Evolutionary conservation across 2,888 invertebrate genomes (phyloP), one percentile per base, ranked within the genome.

Genomic region (Notodromas monacha): DNA sequence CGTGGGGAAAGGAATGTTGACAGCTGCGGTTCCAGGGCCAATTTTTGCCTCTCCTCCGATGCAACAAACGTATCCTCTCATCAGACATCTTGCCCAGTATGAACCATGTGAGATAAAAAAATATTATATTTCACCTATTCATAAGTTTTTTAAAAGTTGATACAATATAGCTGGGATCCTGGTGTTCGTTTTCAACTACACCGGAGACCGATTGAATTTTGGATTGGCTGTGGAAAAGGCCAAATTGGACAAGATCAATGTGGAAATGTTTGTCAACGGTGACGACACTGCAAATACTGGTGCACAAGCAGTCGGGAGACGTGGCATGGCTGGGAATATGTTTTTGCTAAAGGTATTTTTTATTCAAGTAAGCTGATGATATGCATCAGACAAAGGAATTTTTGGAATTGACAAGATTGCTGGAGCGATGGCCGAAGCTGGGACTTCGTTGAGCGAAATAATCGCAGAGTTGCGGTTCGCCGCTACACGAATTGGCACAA

Each of bases 31-130:
- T 2, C 50, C 63, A 10, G 74, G 74, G 0, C 58, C 63, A 0
- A 58, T 74, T 26, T 74, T 69, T 45, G 61, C 73, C 0, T 67
- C 72, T 1, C 74, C 74, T 1, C 66, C 72, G 0, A 58, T 68
- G 0, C 53, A 55, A 2, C 55, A 61, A 36, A 62, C 73, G 10
- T 47, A 63, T 2, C 58, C 63, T 16, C 65, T 62, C 1, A 58
- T 73, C 26, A 46, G 57, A 16, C 57, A 61, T 26, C 50, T 65
- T 10, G 54, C 57, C 13, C 51, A 53, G 36, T 50, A 56, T 31
- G 57, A 57, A 39, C 49, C 59, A 46, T 64, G 66, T 64, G 48
- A 36, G 31, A 11, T 30, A 28, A 21, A 29, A 10, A 4, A 15
- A 10, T 14, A 40, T 39, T 10, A 39, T 55, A 30, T 37, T 11